phyloP scores from a whole-genome alignment of 2,888 invertebrate genomes.

The Phania funesta region DNA sequence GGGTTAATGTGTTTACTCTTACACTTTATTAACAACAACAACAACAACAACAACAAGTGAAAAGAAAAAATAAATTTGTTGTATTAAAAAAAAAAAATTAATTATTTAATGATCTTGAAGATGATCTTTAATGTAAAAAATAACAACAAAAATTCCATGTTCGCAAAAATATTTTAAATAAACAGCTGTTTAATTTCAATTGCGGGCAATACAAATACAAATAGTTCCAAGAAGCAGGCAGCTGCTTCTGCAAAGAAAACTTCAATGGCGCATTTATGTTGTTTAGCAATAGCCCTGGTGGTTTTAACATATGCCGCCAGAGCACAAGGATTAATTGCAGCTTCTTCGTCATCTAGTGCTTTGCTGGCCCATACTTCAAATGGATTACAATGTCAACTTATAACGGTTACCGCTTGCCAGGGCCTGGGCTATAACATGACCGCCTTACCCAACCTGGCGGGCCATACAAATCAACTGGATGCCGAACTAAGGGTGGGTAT shows the following conservation, averaged over 20 bases:
- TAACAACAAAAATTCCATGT: not conserved
- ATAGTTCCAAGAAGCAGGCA: not conserved
- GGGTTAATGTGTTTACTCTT: slow-evolving; percentile 65
- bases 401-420: slow-evolving; percentile 89
- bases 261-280: slow-evolving; percentile 25
- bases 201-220: too few relatives aligned
- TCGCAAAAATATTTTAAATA: not conserved
- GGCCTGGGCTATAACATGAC: slow-evolving; percentile 93
- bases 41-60: slow-evolving; percentile 47
- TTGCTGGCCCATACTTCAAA: slow-evolving; percentile 68
- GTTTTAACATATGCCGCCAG: not conserved
- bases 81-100: slow-evolving; percentile 21
- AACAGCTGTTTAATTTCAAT: slow-evolving; percentile 22
- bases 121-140: slow-evolving; percentile 57
- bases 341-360: slow-evolving; percentile 5
- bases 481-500: slow-evolving; percentile 87
- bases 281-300: slow-evolving; percentile 16
- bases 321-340: slow-evolving; percentile 37
- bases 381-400: slow-evolving; percentile 87
- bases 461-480: slow-evolving; percentile 89
- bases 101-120: slow-evolving; percentile 41
- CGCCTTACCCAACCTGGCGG: slow-evolving; percentile 91
- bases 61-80: slow-evolving; percentile 28
- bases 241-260: not conserved
- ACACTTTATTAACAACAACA: slow-evolving; percentile 59